Evolutionary conservation across 37 sponge, comb jelly and placozoan species (phyloP), one percentile per base, ranked within the genome.

Genomic region (Diacarnus erythraeanus): DNA sequence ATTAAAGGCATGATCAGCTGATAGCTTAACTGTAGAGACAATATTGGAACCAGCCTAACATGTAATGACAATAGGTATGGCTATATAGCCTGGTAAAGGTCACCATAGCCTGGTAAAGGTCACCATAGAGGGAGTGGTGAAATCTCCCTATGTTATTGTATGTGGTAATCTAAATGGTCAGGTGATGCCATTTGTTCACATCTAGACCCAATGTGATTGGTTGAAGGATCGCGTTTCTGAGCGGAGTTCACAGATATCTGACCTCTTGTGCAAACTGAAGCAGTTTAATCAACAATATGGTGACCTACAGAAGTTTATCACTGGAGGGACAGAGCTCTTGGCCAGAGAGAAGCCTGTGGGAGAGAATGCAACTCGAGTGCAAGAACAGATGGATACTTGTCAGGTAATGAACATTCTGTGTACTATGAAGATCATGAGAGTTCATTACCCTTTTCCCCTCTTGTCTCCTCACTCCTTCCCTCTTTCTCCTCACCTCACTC

Each of bases 301-400:
- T 17, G 64, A 39, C 47, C 68, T 87, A 40, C 40, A n/a, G 37
- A 39, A 74, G 39, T 87, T 91, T 59, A 60, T 91, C 23, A 39
- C 41, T 1, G 84, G 87, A 26, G 88, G 92, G 42, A 69, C 69
- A 2, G 43, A 79, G 18, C 80, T 83, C 2, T 61, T 86, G 1
- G 63, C 21, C 23, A 68, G 37, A 20, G 88, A 91, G 80, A 83
- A 83, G 35, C 88, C 92, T 0, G 70, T 87, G 17, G 84, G 80
- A 5, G 64, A 69, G 44, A 80, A 25, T 2, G 69, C 88, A 31
- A 26, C 69, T 21, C 69, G 73, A 47, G 43, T 91, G 8, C 51
- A 74, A 41, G 80, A 86, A 34, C 92, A 86, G 44, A 51, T 87
- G 79, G 59, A 83, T 18, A 91, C 83, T 21, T 91, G 91, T 59